Evolutionary conservation across 2,888 invertebrate species (phyloP).

Genomic region (Morpho achilles): DNA sequence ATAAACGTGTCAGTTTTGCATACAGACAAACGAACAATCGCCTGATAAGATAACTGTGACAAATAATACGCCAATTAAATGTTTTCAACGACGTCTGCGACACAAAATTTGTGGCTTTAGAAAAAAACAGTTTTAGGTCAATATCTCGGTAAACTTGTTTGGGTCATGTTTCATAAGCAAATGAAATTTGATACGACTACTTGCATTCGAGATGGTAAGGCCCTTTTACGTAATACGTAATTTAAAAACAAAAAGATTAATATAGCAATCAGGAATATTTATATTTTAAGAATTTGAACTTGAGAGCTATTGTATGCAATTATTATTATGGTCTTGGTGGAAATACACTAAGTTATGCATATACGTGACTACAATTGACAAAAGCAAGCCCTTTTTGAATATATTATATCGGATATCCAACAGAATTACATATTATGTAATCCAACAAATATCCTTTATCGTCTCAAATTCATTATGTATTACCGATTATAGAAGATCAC

Average conservation of each 20-base stretch:
- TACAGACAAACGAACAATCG: slow-evolving; percentile 27
- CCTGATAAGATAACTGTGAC: slow-evolving; percentile 33
- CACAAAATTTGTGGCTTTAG: slow-evolving; percentile 24
- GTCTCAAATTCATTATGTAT: no score
- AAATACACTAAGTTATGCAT: no score
- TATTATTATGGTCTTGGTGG: no score
- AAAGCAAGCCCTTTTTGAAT: no score
- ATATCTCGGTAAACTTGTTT: slow-evolving; percentile 15
- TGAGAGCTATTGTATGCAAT: no score
- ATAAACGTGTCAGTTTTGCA: slow-evolving; percentile 30
- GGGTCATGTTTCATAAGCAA: slow-evolving; percentile 12
- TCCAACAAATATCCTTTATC: no score
- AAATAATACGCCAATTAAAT: slow-evolving; percentile 30
- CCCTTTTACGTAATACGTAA: slow-evolving; percentile 3
- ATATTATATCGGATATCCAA: no score
- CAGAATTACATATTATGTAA: no score
- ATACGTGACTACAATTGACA: no score
- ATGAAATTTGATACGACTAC: slow-evolving; percentile 10
- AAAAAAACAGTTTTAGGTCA: slow-evolving; percentile 12
- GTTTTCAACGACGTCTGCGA: slow-evolving; percentile 29
- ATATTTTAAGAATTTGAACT: no score
- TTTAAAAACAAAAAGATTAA: slow-evolving; percentile 1
- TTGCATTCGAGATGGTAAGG: slow-evolving; percentile 5
- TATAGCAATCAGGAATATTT: not conserved
- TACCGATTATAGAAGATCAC: no score